Evolutionary conservation across 1,140 invertebrate species (phyloP).

Genomic region (Drosophila busckii): DNA sequence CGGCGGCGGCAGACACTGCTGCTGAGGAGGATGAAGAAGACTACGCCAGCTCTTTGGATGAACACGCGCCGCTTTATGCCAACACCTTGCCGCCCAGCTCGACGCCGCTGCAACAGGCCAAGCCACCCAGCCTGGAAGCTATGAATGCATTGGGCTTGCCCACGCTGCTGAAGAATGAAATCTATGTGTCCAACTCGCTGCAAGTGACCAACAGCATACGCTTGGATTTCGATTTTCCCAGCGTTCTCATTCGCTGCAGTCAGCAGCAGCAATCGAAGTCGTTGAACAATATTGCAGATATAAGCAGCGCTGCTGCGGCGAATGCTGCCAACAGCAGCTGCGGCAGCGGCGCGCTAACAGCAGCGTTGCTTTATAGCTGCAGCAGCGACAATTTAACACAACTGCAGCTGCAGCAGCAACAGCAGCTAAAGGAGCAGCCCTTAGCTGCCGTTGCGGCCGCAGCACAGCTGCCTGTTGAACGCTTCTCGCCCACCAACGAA

Average conservation of each 20-base stretch:
- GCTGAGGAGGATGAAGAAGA: slow-evolving; percentile 34
- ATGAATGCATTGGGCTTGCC: slow-evolving; percentile 76
- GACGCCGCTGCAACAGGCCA: slow-evolving; percentile 13
- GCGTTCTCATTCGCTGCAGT: slow-evolving; percentile 54
- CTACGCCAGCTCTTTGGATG: slow-evolving; percentile 56
- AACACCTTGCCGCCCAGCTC: slow-evolving; percentile 48
- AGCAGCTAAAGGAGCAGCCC: slow-evolving; percentile 69
- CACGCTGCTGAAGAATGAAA: slow-evolving; percentile 57
- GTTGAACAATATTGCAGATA: slow-evolving; percentile 69
- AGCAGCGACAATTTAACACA: slow-evolving; percentile 54
- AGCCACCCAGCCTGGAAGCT: slow-evolving; percentile 60
- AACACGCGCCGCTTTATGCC: slow-evolving; percentile 62
- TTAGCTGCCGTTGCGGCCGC: slow-evolving; percentile 6
- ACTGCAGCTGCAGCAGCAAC: slow-evolving; percentile 80
- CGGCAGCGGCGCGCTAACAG: slow-evolving; percentile 6
- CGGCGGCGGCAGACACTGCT: neutral
- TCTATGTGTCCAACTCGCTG: slow-evolving; percentile 68
- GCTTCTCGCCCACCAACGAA: slow-evolving; percentile 80
- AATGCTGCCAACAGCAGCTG: slow-evolving; percentile 3
- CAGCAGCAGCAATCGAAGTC: slow-evolving; percentile 75
- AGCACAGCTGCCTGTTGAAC: slow-evolving; percentile 4
- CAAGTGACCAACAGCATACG: slow-evolving; percentile 68
- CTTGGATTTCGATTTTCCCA: slow-evolving; percentile 53
- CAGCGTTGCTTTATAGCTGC: slow-evolving; percentile 32
- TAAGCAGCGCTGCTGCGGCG: slow-evolving; percentile 21